Conservation (phyloP, 2,113 vertebrate genomes). For the Vidua chalybeata region DNA sequence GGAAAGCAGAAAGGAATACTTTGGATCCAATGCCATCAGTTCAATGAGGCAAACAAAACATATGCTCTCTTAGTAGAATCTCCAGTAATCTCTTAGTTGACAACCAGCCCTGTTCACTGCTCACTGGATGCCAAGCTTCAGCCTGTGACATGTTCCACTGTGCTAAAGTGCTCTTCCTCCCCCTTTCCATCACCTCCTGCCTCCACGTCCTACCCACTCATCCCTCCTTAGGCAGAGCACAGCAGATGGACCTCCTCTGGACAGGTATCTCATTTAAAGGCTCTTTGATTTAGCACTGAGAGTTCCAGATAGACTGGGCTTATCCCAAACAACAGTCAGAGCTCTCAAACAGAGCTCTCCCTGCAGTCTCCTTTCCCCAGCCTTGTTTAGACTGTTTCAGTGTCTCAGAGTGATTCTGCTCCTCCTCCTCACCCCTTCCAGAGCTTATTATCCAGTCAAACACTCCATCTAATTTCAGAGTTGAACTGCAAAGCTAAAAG, state of each 20-base stretch:
- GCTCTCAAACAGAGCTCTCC: not conserved
- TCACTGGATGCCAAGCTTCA: not conserved
- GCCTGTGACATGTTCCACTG: not conserved
- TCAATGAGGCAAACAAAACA: constrained; percentile 17
- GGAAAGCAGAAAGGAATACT: not conserved
- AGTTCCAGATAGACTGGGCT: not conserved
- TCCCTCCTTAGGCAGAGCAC: not conserved
- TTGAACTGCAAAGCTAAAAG: not conserved
- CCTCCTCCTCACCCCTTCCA: not conserved
- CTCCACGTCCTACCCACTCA: not conserved
- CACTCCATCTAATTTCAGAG: not conserved
- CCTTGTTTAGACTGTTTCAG: not conserved
- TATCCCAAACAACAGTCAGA: not conserved
- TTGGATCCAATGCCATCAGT: not conserved
- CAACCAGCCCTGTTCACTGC: not conserved
- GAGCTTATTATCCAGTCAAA: not conserved
- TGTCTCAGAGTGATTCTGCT: not conserved
- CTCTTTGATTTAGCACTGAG: not conserved
- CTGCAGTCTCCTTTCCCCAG: not conserved
- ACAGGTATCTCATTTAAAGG: not conserved
- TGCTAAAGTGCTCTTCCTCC: not conserved
- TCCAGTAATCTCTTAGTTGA: not conserved
- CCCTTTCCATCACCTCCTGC: not conserved
- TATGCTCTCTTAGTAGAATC: not conserved
- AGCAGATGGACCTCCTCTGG: not conserved